Conservation (phyloP, 1,140 invertebrate genomes). For the Drosophila melanogaster region DNA sequence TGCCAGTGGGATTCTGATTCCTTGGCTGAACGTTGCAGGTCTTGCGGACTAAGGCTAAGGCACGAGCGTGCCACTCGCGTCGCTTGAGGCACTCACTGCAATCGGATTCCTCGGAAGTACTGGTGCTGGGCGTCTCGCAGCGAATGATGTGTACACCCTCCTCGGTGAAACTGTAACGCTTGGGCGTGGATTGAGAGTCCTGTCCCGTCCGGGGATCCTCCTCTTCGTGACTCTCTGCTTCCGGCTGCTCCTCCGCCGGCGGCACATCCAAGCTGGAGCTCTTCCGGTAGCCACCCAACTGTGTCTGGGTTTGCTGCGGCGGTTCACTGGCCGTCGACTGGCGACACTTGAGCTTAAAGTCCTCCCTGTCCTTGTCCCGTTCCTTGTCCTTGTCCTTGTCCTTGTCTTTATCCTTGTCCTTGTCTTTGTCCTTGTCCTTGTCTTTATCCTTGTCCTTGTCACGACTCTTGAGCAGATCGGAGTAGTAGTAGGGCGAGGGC, state of each 20-base stretch:
- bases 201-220: constrained; percentile 11
- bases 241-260: constrained; percentile 66
- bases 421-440: constrained; percentile 55
- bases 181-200: constrained; percentile 85
- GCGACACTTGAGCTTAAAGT: constrained; percentile 73
- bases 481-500: constrained; percentile 92
- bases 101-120: constrained; percentile 83
- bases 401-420: neutral
- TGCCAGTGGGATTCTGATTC: constrained; percentile 44
- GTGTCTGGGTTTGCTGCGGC: constrained; percentile 60
- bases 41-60: constrained; percentile 78
- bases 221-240: constrained; percentile 15
- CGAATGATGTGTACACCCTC: constrained; percentile 87
- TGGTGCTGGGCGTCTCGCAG: constrained; percentile 81
- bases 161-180: constrained; percentile 88
- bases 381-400: constrained; percentile 26
- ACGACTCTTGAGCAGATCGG: constrained; percentile 88
- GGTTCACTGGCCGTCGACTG: constrained; percentile 79
- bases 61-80: constrained; percentile 83
- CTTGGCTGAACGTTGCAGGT: constrained; percentile 84
- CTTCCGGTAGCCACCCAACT: constrained; percentile 84
- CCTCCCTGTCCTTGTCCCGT: constrained; percentile 48
- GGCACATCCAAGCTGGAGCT: constrained; percentile 89
- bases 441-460: constrained; percentile 63
- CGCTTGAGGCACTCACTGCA: constrained; percentile 84